These are phyloP conservation scores for Acleris laterana DNA, from an alignment of 2,888 invertebrate species.

Conservation along the genomic window DNA sequence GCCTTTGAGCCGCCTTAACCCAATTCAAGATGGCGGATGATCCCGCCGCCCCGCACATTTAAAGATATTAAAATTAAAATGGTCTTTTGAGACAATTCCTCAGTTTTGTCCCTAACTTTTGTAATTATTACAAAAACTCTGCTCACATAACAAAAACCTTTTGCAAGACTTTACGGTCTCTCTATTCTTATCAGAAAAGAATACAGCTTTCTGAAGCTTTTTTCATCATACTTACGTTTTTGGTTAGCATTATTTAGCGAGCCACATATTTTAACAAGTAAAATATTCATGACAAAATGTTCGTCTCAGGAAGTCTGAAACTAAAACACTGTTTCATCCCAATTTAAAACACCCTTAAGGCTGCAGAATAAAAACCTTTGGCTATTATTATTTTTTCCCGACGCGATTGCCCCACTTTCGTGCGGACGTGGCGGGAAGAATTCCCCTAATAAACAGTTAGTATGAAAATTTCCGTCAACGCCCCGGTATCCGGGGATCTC, in stretches of 20 bases:
- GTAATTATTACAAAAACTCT: too few species aligned
- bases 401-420: conserved; percentile 55
- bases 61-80: conserved; percentile 32
- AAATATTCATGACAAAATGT: conserved; percentile 3
- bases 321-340: conserved; percentile 9
- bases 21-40: conserved; percentile 23
- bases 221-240: not conserved
- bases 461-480: conserved; percentile 52
- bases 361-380: conserved; percentile 10
- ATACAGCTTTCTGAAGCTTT: not conserved
- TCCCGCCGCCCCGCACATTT: not conserved
- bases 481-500: conserved; percentile 45
- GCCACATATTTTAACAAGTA: not conserved
- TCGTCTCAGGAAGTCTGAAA: conserved; percentile 16
- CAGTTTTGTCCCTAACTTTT: not conserved
- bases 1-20: conserved; percentile 23
- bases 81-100: not conserved
- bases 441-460: conserved; percentile 63
- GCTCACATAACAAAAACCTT: too few species aligned
- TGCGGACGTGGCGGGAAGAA: conserved; percentile 48
- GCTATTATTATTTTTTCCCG: conserved; percentile 27
- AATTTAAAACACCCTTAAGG: conserved; percentile 11
- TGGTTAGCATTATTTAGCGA: not conserved
- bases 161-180: too few species aligned
- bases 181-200: too few species aligned